These are phyloP conservation scores for Euphydryas editha DNA, from an alignment of 2,888 invertebrate genomes.

Conservation along the genomic window DNA sequence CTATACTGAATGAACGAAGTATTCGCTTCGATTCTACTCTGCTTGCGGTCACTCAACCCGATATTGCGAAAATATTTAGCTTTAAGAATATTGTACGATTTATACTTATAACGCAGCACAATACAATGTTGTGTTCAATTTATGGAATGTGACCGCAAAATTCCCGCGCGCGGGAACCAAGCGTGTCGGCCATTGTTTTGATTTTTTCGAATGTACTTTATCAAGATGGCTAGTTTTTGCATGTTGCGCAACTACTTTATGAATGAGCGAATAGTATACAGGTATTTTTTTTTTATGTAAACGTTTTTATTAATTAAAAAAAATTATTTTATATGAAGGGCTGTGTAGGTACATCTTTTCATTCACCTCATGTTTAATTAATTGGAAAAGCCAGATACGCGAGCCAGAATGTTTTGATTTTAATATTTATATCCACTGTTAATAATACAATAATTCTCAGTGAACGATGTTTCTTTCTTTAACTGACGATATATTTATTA, in stretches of 20 bases:
- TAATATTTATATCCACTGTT: conserved; percentile 20
- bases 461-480: not conserved
- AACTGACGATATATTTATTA: not conserved
- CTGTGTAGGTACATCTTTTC: conserved; percentile 11
- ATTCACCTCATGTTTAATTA: conserved; percentile 19
- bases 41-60: conserved; percentile 28
- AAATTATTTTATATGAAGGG: not conserved
- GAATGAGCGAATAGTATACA: not conserved
- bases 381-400: conserved; percentile 13
- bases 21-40: conserved; percentile 27
- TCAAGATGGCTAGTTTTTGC: conserved; percentile 10
- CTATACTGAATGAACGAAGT: conserved; percentile 22
- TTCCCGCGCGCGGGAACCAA: conserved; percentile 40
- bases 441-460: not conserved
- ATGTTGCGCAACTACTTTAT: conserved; percentile 1
- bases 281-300: not conserved
- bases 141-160: conserved; percentile 32
- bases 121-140: conserved; percentile 13
- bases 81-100: not conserved
- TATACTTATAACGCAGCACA: not conserved
- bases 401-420: conserved; percentile 8
- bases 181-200: conserved; percentile 41
- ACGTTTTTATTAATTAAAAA: conserved; percentile 2
- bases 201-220: conserved; percentile 15
- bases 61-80: conserved; percentile 1